Conservation (phyloP, 2,113 vertebrate genomes). For the Phodopus roborovskii region DNA sequence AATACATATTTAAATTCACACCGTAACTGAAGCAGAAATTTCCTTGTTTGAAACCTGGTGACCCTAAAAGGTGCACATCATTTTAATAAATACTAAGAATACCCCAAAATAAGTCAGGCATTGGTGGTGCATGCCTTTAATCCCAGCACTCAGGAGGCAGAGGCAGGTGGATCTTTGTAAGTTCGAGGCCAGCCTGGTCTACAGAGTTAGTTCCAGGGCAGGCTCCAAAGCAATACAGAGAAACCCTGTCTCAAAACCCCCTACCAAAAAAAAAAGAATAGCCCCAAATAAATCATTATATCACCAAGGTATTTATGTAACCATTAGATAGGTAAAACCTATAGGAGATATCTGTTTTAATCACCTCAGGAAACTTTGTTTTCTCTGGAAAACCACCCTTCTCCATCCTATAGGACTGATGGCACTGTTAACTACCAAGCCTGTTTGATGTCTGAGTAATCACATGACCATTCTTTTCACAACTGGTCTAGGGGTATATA, state of each 20-base stretch:
- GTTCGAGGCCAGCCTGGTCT: too few species aligned
- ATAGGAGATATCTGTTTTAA: background rate
- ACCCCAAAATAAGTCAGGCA: background rate
- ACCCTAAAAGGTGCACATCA: background rate
- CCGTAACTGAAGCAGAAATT: background rate
- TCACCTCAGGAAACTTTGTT: background rate
- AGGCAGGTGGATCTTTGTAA: too few species aligned
- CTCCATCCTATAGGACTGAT: background rate
- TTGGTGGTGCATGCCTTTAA: too few species aligned
- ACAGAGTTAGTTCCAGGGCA: too few species aligned
- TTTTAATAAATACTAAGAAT: background rate
- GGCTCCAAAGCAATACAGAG: too few species aligned
- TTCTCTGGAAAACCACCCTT: background rate
- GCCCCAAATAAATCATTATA: background rate
- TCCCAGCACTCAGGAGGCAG: too few species aligned
- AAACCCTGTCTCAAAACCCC: too few species aligned
- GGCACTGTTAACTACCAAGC: background rate
- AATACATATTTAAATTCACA: background rate
- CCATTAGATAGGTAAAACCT: background rate
- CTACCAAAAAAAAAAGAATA: background rate
- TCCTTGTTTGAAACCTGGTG: background rate
- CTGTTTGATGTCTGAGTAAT: background rate
- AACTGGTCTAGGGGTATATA: background rate
- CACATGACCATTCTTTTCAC: background rate
- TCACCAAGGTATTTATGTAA: background rate